Percentiles rank a stretch among this genome's conserved stretches.
phyloP scores from a whole-genome alignment of 1,140 invertebrate genomes.

The Eueides isabella region DNA sequence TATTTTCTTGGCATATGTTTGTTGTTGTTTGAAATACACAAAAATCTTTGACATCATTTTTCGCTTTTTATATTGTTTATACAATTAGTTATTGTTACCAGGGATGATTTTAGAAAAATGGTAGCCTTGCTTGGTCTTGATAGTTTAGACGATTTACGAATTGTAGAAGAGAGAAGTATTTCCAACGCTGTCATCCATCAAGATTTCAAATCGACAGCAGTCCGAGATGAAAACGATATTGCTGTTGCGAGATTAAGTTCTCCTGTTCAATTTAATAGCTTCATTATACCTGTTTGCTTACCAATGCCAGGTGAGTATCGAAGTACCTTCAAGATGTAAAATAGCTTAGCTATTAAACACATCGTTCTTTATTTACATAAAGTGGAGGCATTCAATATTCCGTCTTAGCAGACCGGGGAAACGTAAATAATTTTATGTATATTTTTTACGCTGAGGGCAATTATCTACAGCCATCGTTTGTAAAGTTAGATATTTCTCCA shows the following conservation, averaged over 20 bases:
- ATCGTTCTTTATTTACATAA: too few species aligned
- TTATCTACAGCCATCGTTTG: too few species aligned
- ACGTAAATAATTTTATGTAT: too few species aligned
- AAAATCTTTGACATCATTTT: too few species aligned
- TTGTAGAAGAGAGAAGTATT: slow-evolving; percentile 67
- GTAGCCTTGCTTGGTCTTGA: slow-evolving; percentile 79
- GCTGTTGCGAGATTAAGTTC: slow-evolving; percentile 81
- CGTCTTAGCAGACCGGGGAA: too few species aligned
- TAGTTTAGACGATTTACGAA: slow-evolving; percentile 58
- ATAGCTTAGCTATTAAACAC: too few species aligned
- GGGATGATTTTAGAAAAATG: slow-evolving; percentile 68
- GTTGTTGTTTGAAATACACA: too few species aligned
- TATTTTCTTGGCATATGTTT: too few species aligned
- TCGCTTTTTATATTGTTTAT: too few species aligned
- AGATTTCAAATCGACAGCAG: slow-evolving; percentile 71
- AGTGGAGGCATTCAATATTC: too few species aligned
- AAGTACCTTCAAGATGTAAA: neutral
- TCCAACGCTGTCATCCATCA: slow-evolving; percentile 70
- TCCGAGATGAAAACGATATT: slow-evolving; percentile 84
- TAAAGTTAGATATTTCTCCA: too few species aligned
- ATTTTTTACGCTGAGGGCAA: too few species aligned
- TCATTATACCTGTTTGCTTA: slow-evolving; percentile 83
- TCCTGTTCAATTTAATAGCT: slow-evolving; percentile 68
- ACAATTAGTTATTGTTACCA: slow-evolving; percentile 31
- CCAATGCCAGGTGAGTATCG: slow-evolving; percentile 73